Base-by-base conservation (phyloP, 2,797 vertebrate species). In the Sebastes umbrosus region DNA sequence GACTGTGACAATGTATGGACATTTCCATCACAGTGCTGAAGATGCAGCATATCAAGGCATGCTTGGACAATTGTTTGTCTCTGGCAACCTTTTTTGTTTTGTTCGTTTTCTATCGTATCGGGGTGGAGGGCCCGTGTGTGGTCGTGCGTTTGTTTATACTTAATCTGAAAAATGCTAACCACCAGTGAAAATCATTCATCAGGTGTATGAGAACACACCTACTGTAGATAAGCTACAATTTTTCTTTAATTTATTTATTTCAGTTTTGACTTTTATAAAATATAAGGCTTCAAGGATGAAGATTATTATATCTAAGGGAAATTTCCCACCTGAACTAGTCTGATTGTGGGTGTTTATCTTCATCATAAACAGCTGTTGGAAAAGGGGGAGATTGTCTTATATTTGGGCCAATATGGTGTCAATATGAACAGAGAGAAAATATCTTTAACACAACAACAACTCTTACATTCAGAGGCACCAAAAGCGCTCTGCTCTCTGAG, bases 381-480 rank as follows among this genome's bases (percentile, higher is more conserved):
- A 50, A 36, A 70, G 0, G 4, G 9, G 32, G 8, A 2, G 11
- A 22, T 25, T 0, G 0, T 54, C 10, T 62, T 46, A 22, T 46
- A 60, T 62, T 81, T 25, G 57, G 3, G 8, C 6, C 8, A 25
- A 29, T 8, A 10, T 3, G 1, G 2, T 14, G 20, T 43, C 2
- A 39, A 14, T 36, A 36, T 20, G 8, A 32, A 69, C 10, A 24
- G 2, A 57, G 50, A 46, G 27, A 34, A 39, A 18, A 54, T 18
- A 59, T 18, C 20, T 8, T 18, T 4, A 22, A 79, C 50, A 52
- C 20, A 39, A 31, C 6, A 54, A 31, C 24, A n/a, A n/a, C 2
- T 70, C 87, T 91, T 88, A 96, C 96, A 96, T 88, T 96, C 94
- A 73, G 95, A 93, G 0, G 88, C 87, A 25, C 78, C 86, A 11